Evolutionary conservation across 2,888 invertebrate genomes (phyloP).

Genomic region (Auanema sp.): DNA sequence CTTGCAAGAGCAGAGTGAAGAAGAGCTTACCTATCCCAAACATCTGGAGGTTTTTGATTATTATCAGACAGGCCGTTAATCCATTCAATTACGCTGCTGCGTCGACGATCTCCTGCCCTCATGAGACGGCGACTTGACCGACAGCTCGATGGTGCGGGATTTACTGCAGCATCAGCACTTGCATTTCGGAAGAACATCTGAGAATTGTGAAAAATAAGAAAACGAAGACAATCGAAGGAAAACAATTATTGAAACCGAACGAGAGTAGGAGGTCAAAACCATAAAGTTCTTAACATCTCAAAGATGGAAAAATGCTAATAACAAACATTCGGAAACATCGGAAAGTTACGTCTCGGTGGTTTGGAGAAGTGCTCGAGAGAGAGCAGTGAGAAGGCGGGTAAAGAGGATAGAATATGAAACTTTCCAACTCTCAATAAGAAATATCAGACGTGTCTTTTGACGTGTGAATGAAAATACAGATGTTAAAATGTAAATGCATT

Average conservation of each 20-base stretch:
- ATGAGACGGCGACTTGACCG: slow-evolving; percentile 20
- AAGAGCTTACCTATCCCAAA: not conserved
- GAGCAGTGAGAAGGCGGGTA: not conserved
- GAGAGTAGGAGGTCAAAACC: too few relatives aligned
- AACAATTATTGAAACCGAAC: too few relatives aligned
- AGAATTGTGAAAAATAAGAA: too few relatives aligned
- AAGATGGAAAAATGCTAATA: slow-evolving; percentile 11
- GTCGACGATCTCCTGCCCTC: slow-evolving; percentile 20
- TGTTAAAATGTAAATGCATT: too few relatives aligned
- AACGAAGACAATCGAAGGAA: too few relatives aligned
- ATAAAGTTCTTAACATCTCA: too few relatives aligned
- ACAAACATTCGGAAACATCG: slow-evolving; percentile 9
- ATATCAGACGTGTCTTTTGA: too few relatives aligned
- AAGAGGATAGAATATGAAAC: too few relatives aligned
- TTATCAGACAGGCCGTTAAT: slow-evolving; percentile 38
- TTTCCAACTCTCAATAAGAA: too few relatives aligned
- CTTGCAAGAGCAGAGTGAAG: not conserved
- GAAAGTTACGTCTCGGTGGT: not conserved
- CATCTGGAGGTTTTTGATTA: slow-evolving; percentile 13
- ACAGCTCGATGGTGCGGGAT: too few relatives aligned
- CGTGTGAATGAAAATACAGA: too few relatives aligned
- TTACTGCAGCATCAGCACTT: slow-evolving; percentile 30
- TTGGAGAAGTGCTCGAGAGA: slow-evolving; percentile 1
- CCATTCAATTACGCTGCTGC: slow-evolving; percentile 39
- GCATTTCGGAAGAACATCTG: slow-evolving; percentile 25